Evolutionary conservation across 2,888 invertebrate genomes (phyloP).

Genomic region (Labia minor): DNA sequence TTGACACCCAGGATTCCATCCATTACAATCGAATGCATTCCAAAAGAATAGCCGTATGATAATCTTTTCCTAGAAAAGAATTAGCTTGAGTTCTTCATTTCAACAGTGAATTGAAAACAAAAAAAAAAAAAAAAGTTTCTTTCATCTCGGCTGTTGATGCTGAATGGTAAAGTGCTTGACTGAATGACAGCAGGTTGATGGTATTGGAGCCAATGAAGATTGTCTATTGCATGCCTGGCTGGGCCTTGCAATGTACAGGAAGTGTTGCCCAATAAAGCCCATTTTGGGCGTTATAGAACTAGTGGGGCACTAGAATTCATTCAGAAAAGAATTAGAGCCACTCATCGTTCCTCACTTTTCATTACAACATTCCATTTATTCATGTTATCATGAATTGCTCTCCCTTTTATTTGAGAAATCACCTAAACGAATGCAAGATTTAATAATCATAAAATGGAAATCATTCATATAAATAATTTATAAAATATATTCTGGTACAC

Average conservation of each 20-base stretch:
- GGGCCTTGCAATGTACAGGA: neutral
- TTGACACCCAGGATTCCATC: neutral
- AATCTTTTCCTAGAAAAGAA: neutral
- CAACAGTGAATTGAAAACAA: neutral
- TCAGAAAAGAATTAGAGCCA: constrained; percentile 5
- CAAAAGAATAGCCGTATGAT: too few species aligned
- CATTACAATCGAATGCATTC: neutral
- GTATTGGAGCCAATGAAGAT: constrained; percentile 3
- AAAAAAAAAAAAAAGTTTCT: too few species aligned
- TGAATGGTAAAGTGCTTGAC: neutral
- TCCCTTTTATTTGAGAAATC: too few species aligned
- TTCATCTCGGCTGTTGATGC: neutral
- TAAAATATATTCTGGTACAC: too few species aligned
- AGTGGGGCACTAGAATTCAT: constrained; percentile 1
- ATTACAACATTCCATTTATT: neutral
- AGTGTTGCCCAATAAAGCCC: neutral
- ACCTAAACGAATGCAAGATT: too few species aligned
- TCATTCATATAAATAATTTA: too few species aligned
- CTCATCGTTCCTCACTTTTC: neutral
- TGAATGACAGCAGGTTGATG: neutral
- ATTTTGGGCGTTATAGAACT: neutral
- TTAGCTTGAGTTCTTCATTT: neutral
- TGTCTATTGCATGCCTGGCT: neutral
- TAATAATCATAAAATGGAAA: too few species aligned
- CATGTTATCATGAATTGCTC: too few species aligned